phyloP scores from a whole-genome alignment of 2,113 vertebrate genomes.

The Rissa tridactyla region DNA sequence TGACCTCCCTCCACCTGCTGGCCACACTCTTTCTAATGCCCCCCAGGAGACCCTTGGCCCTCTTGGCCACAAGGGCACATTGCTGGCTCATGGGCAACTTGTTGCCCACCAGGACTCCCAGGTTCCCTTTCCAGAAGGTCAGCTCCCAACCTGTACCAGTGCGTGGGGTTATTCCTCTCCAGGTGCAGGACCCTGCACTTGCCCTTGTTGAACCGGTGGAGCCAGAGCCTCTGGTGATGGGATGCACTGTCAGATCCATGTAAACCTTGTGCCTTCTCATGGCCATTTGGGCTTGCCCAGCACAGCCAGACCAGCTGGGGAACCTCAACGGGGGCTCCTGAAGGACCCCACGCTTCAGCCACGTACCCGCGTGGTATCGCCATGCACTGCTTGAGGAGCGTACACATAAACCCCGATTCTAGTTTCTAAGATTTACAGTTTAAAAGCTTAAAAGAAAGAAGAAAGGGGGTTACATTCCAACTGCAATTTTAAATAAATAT shows the following conservation, averaged over 20 bases:
- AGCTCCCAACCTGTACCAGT: no score
- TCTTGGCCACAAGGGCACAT: no score
- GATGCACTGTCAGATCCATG: neutral
- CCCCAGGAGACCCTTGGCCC: no score
- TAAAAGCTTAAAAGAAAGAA: neutral
- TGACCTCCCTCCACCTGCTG: no score
- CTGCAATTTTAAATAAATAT: neutral
- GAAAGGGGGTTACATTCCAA: neutral
- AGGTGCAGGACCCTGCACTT: no score
- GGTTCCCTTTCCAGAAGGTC: no score
- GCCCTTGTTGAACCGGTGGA: neutral
- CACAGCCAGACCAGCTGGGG: rapidly evolving
- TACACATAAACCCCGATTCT: rapidly evolving
- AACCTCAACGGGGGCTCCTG: no score
- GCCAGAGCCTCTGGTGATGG: neutral
- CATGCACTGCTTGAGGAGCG: neutral
- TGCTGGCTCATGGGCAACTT: no score
- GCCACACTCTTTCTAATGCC: no score
- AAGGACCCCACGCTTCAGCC: neutral
- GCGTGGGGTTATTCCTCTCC: no score
- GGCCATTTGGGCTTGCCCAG: neutral
- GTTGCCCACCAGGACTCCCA: no score
- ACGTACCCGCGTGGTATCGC: rapidly evolving
- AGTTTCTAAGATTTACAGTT: neutral
- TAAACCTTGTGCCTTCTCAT: neutral